Conservation (phyloP, 2,113 vertebrate genomes). For the Pachycephala philippinensis region DNA sequence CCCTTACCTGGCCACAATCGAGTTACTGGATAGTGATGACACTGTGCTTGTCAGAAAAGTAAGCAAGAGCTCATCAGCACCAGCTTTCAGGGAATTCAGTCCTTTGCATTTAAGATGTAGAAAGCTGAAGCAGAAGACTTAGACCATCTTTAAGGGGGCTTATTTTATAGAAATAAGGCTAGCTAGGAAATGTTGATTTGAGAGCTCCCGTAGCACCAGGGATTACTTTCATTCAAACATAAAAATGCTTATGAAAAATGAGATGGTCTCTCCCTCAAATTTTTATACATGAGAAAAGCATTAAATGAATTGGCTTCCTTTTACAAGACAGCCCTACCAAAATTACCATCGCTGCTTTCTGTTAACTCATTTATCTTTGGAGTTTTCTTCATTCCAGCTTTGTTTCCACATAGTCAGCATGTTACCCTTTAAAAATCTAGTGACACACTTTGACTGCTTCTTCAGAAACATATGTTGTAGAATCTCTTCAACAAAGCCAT, state of each 20-base stretch:
- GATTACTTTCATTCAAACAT: background rate
- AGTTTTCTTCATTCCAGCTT: background rate
- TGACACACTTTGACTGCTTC: background rate
- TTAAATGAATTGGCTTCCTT: background rate
- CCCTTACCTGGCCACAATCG: background rate
- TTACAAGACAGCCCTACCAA: background rate
- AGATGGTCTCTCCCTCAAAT: background rate
- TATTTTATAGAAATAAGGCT: background rate
- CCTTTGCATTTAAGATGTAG: background rate
- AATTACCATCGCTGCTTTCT: background rate
- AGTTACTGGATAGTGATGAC: fast-evolving
- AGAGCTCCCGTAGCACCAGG: background rate
- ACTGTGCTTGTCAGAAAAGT: background rate
- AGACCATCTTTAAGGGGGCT: background rate
- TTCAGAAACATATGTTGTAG: background rate
- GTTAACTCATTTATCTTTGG: background rate
- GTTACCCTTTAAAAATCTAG: background rate
- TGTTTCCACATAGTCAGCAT: background rate
- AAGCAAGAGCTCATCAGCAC: background rate
- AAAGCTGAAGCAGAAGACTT: background rate
- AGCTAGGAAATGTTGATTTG: background rate
- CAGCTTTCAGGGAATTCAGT: background rate
- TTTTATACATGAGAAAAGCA: background rate
- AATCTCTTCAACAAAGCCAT: background rate
- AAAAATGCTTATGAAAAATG: background rate